These are phyloP conservation scores for Palaemon carinicauda DNA, from an alignment of 1,140 invertebrate genomes.

Conservation along the genomic window DNA sequence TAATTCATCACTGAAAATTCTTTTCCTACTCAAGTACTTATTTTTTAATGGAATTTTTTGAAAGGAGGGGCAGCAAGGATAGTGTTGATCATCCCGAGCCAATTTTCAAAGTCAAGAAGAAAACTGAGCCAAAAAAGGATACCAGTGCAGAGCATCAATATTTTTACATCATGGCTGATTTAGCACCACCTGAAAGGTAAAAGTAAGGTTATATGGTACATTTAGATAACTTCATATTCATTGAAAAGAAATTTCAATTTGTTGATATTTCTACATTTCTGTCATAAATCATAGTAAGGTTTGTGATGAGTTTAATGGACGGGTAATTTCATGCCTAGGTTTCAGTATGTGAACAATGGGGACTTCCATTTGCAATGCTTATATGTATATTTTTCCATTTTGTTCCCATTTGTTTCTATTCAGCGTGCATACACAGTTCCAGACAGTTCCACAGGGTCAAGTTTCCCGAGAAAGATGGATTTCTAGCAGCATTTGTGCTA, in stretches of 20 bases:
- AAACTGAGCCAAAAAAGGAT: not conserved
- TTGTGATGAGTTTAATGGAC: too few relatives aligned
- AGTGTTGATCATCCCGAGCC: not conserved
- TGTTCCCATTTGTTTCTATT: too few relatives aligned
- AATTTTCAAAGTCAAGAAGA: not conserved
- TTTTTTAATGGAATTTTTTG: not conserved
- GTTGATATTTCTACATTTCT: too few relatives aligned
- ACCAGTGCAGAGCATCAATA: not conserved
- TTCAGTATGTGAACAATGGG: too few relatives aligned
- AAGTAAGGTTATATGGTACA: not conserved
- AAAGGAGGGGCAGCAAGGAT: not conserved
- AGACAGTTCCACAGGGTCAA: too few relatives aligned
- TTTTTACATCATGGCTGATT: conserved; percentile 24
- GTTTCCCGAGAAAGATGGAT: too few relatives aligned
- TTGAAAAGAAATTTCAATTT: not conserved
- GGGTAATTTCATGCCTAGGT: too few relatives aligned
- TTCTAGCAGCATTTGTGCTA: too few relatives aligned
- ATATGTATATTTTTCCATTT: too few relatives aligned
- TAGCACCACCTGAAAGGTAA: conserved; percentile 16
- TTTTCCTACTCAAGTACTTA: not conserved
- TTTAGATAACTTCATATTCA: not conserved
- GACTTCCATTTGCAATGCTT: too few relatives aligned
- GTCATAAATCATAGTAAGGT: too few relatives aligned
- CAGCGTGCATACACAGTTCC: too few relatives aligned
- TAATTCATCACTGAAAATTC: not conserved